A percentile compares a stretch with the other conserved stretches of the same genome.
These are phyloP conservation scores for Momotus momota DNA, from an alignment of 2,797 vertebrate species.

Conservation along the genomic window DNA sequence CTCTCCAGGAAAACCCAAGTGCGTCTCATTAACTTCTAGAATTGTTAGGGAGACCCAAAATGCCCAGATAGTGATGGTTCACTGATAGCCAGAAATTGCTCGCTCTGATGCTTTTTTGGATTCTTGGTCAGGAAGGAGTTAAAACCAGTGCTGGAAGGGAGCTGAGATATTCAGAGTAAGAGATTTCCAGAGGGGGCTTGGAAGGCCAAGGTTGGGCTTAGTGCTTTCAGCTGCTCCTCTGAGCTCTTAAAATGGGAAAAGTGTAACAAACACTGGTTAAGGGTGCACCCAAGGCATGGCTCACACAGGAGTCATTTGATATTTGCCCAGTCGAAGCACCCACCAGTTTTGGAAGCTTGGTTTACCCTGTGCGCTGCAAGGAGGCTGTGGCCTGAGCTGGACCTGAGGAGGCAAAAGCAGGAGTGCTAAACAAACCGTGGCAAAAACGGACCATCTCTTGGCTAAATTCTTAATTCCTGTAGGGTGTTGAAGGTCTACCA, in stretches of 20 bases:
- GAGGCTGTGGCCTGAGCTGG: neutral
- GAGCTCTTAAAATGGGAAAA: neutral
- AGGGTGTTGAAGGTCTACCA: neutral
- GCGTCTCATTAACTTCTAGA: neutral
- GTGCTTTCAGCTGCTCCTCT: neutral
- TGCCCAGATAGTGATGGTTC: fast-evolving
- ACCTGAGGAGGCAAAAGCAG: neutral
- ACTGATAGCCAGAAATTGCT: neutral
- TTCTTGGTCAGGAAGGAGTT: neutral
- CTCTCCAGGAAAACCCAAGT: neutral
- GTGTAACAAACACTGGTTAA: fast-evolving
- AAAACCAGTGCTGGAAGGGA: neutral
- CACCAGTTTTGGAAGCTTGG: neutral
- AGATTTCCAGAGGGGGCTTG: neutral
- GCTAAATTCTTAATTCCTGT: neutral
- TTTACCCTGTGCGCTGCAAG: neutral
- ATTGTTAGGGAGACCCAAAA: neutral
- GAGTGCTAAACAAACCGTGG: neutral
- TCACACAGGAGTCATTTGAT: neutral
- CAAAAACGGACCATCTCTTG: neutral
- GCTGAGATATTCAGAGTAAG: neutral
- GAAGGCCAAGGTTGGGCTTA: neutral
- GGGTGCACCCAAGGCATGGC: neutral
- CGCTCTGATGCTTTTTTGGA: neutral
- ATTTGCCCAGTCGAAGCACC: neutral